Conservation (phyloP, 2,797 vertebrate genomes). For the Myotis planiceps region DNA sequence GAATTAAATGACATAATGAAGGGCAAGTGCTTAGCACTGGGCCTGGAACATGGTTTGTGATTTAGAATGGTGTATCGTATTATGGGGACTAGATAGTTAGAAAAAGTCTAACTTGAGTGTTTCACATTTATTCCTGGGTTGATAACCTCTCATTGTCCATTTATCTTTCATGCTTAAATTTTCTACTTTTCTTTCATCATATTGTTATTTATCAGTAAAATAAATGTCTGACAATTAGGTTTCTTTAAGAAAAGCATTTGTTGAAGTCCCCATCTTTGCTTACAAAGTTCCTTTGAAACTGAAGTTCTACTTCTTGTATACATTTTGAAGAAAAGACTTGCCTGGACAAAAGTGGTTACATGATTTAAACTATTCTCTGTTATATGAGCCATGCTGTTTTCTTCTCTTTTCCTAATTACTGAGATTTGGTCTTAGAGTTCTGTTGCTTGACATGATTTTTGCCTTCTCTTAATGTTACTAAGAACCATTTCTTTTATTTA, state of each 20-base stretch:
- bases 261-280: background rate
- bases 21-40: background rate
- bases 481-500: constrained; percentile 39
- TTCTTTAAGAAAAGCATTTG: background rate
- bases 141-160: background rate
- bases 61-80: background rate
- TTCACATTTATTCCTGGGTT: background rate
- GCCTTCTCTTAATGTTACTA: constrained; percentile 3
- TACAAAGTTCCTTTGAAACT: constrained; percentile 15
- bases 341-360: background rate
- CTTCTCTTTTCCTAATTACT: constrained; percentile 13
- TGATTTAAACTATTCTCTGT: background rate
- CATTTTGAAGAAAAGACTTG: background rate
- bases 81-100: background rate
- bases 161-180: background rate
- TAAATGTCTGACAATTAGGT: background rate
- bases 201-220: background rate
- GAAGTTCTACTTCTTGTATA: background rate
- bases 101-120: background rate
- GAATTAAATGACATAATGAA: background rate
- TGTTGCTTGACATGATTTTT: constrained; percentile 28
- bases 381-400: background rate
- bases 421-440: constrained; percentile 10
- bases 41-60: background rate
- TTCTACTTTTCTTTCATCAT: background rate